Conservation (phyloP, 2,888 invertebrate genomes). For the Brenthis daphne region DNA sequence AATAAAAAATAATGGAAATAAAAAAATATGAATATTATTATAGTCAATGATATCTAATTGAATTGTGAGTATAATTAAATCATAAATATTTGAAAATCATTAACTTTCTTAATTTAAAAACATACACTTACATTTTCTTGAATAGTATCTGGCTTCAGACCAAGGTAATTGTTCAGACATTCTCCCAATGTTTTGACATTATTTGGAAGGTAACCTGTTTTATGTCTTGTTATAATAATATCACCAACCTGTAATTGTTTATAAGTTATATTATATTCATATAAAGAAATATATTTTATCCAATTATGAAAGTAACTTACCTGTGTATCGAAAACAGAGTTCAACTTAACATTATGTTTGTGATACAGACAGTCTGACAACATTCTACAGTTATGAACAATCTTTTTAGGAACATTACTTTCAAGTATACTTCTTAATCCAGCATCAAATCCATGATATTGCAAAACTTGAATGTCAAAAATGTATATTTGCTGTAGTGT, state of each 20-base stretch:
- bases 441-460: slow-evolving; percentile 73
- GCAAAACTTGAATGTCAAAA: slow-evolving; percentile 77
- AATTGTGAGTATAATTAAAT: too few relatives aligned
- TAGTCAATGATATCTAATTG: too few relatives aligned
- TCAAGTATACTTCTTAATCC: slow-evolving; percentile 75
- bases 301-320: slow-evolving; percentile 46
- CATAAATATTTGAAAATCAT: too few relatives aligned
- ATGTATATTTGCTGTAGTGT: slow-evolving; percentile 74
- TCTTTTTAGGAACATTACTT: slow-evolving; percentile 74
- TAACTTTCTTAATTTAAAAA: too few relatives aligned
- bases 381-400: slow-evolving; percentile 82
- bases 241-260: slow-evolving; percentile 71
- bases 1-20: background rate
- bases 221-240: slow-evolving; percentile 70
- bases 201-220: slow-evolving; percentile 61
- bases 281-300: background rate
- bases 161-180: slow-evolving; percentile 70
- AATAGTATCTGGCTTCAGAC: slow-evolving; percentile 62
- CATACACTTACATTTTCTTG: slow-evolving; percentile 62
- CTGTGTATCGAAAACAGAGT: slow-evolving; percentile 84
- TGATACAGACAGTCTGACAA: slow-evolving; percentile 83
- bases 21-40: background rate
- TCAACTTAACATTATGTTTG: slow-evolving; percentile 79
- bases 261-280: background rate
- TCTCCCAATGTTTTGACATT: slow-evolving; percentile 67